These are phyloP conservation scores for Nibea albiflora DNA, from an alignment of 2,113 vertebrate species.

Conservation along the genomic window DNA sequence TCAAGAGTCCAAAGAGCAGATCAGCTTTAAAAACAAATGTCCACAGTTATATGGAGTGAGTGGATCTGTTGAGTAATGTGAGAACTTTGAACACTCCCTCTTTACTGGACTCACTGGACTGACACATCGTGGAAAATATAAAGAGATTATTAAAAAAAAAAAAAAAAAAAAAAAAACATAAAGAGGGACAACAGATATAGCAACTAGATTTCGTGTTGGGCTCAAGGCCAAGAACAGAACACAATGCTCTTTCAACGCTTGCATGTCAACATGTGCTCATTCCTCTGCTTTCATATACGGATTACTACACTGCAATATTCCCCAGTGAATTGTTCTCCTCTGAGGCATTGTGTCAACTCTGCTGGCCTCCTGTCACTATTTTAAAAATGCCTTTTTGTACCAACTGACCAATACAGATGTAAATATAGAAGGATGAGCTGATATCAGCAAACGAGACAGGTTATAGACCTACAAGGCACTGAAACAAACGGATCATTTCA, in stretches of 20 bases:
- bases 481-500: neutral
- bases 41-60: neutral
- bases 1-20: constrained; percentile 54
- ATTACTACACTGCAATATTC: constrained; percentile 12
- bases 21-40: neutral
- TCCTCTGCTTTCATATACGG: neutral
- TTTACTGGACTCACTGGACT: neutral
- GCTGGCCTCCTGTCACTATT: neutral
- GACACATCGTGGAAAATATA: neutral
- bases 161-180: neutral
- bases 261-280: constrained; percentile 31
- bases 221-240: neutral
- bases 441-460: neutral
- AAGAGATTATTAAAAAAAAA: neutral
- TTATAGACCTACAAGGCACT: neutral
- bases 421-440: accelerated
- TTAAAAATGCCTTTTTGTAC: neutral
- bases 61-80: constrained; percentile 1
- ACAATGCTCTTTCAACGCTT: neutral
- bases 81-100: constrained; percentile 20
- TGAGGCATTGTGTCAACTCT: constrained; percentile 15
- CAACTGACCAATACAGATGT: neutral
- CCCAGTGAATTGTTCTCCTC: neutral
- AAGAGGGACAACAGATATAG: neutral
- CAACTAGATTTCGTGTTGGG: neutral